Evolutionary conservation across 2,797 vertebrate species (phyloP), one percentile per base, ranked within the genome.

Genomic region (Denticeps clupeoides): DNA sequence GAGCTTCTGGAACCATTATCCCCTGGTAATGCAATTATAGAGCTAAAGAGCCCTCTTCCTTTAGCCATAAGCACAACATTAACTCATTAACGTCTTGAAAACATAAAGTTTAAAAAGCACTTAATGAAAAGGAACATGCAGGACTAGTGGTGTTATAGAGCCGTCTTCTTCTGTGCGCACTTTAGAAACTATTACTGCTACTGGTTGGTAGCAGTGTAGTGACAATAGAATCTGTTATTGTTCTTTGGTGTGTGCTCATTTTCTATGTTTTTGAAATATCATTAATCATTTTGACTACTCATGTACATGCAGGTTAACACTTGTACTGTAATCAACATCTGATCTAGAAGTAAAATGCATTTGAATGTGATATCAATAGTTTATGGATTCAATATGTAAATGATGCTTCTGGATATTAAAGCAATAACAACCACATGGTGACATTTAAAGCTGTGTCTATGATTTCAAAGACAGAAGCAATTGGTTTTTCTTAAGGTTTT

Each of bases 401-500:
- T 38, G 33, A 33, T 10, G 44, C 16, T 13, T 16, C 31, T 54
- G 18, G 45, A 41, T 28, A 46, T 40, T 46, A 40, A 15, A 27
- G 37, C 22, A 44, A 22, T 23, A 45, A 15, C 29, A 54, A 32
- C 38, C 46, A 49, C 33, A 43, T 37, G 23, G 41, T 53, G 24
- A 45, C 43, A n/a, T 9, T 21, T 27, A 12, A 31, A 16, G 22
- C 11, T 44, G 16, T 43, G 37, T 24, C 11, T 40, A 11, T 27
- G 40, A n/a, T n/a, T n/a, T n/a, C n/a, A n/a, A n/a, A n/a, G 27
- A 47, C 43, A 49, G 62, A 49, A 50, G 47, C 16, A 54, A 32
- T 51, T 51, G 23, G 19, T 12, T 46, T 23, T 27, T 13, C 16
- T n/a, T n/a, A n/a, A n/a, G n/a, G n/a, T n/a, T n/a, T n/a, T n/a